A percentile compares a stretch with the other conserved stretches of the same genome.
Conservation (phyloP, 2,888 invertebrate genomes). For the Caenorhabditis drosophilae region DNA sequence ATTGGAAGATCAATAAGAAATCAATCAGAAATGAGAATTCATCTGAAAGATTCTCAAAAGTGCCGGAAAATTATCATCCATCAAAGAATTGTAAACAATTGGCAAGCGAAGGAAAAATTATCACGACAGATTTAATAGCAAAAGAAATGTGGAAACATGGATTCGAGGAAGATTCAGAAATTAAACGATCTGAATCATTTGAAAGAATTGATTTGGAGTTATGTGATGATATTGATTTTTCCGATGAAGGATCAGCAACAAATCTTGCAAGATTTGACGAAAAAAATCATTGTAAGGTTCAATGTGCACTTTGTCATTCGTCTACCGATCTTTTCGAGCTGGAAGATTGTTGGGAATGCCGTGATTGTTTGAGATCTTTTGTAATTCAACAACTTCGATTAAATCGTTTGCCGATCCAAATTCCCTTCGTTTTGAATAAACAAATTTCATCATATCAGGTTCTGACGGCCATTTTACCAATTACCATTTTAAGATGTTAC, state of each 20-base stretch:
- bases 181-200: no score
- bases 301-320: conserved; percentile 37
- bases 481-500: conserved; percentile 46
- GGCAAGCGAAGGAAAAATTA: no score
- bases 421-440: conserved; percentile 38
- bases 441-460: conserved; percentile 40
- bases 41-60: no score
- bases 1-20: no score
- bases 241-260: conserved; percentile 27
- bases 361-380: conserved; percentile 36
- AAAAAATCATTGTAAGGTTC: conserved; percentile 6
- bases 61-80: no score
- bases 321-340: conserved; percentile 49
- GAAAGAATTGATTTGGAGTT: conserved; percentile 45
- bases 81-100: no score
- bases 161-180: no score
- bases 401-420: conserved; percentile 36
- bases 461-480: conserved; percentile 43
- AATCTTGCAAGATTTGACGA: conserved; percentile 5
- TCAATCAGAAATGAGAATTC: no score
- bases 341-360: conserved; percentile 55
- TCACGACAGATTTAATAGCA: no score
- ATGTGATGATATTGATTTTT: conserved; percentile 22
- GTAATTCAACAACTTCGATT: conserved; percentile 37
- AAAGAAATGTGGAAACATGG: no score